Conservation (phyloP, 2,888 invertebrate species). For the Caenorhabditis imperialis region DNA sequence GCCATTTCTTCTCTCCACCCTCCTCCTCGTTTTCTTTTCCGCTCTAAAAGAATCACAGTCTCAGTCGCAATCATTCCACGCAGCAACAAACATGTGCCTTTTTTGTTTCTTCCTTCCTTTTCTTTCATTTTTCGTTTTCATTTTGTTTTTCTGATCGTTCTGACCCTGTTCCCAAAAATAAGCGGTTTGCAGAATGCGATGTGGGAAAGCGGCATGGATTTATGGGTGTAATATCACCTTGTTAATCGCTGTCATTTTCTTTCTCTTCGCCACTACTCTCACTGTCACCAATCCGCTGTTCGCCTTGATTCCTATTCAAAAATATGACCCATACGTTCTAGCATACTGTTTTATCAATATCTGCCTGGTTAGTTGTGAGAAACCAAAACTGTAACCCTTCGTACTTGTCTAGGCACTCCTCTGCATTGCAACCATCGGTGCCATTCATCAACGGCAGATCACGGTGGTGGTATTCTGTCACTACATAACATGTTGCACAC, state of each 20-base stretch:
- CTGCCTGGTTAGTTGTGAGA: constrained; percentile 19
- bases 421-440: constrained; percentile 16
- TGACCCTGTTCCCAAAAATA: too few relatives aligned
- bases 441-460: constrained; percentile 17
- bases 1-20: constrained; percentile 15
- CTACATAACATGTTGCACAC: constrained; percentile 28
- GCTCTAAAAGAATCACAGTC: constrained; percentile 9
- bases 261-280: constrained; percentile 14
- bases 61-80: constrained; percentile 23
- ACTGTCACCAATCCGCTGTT: constrained; percentile 39
- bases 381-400: background rate
- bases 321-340: constrained; percentile 26
- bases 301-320: constrained; percentile 38
- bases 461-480: constrained; percentile 30
- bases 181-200: constrained; percentile 11
- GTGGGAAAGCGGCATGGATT: constrained; percentile 38
- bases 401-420: constrained; percentile 12
- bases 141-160: background rate
- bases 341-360: constrained; percentile 32
- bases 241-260: constrained; percentile 9
- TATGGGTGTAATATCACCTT: constrained; percentile 29
- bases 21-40: constrained; percentile 10
- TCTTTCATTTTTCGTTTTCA: background rate
- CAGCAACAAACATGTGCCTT: constrained; percentile 13
- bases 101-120: constrained; percentile 8